A percentile compares a stretch with the other conserved stretches of the same genome.
Conservation (phyloP, 2,113 vertebrate genomes). For the Agelaius tricolor region DNA sequence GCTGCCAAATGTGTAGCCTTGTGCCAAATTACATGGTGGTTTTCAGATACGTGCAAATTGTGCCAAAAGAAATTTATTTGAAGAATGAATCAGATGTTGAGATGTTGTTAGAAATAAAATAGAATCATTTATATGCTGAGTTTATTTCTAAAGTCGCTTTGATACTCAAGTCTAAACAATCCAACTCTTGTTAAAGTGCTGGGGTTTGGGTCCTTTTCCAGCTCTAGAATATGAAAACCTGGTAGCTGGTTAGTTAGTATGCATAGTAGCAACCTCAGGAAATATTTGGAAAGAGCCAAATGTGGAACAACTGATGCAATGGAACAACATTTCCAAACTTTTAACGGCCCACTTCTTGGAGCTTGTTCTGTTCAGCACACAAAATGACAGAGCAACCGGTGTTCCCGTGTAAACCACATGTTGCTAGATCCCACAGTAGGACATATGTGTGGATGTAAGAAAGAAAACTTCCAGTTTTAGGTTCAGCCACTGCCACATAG, state of each 20-base stretch:
- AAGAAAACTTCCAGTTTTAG: neutral
- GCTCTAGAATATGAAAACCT: neutral
- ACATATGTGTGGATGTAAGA: neutral
- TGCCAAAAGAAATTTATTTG: neutral
- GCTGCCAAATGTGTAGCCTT: neutral
- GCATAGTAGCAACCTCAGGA: neutral
- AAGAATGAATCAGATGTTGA: neutral
- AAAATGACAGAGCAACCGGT: rapidly evolving
- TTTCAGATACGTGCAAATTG: neutral
- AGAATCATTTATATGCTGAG: neutral
- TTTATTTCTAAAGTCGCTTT: neutral
- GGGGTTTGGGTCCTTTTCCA: neutral
- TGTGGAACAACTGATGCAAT: neutral
- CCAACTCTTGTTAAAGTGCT: neutral
- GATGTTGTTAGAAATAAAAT: neutral
- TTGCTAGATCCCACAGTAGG: neutral
- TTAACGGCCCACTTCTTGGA: neutral
- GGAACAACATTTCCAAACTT: neutral
- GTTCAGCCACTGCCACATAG: neutral
- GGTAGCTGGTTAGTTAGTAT: neutral
- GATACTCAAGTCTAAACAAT: neutral
- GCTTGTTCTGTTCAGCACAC: neutral
- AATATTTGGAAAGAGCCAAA: neutral
- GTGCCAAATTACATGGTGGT: neutral
- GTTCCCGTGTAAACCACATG: neutral